A percentile compares a stretch with the other conserved stretches of the same genome.
Evolutionary conservation across 2,888 invertebrate genomes (phyloP).

Genomic region (Brenthis daphne): DNA sequence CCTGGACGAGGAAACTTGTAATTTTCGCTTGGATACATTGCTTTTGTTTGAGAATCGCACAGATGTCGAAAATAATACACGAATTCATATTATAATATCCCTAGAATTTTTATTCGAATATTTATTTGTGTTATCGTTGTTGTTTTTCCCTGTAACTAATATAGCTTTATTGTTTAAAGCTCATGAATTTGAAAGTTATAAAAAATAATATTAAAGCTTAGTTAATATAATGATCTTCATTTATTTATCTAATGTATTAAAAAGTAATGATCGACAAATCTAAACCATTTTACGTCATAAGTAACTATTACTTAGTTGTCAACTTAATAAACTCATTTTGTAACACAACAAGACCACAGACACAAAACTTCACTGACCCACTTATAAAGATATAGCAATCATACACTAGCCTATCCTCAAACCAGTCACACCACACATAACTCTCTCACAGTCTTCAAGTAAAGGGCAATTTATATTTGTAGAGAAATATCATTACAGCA

Average conservation of each 20-base stretch:
- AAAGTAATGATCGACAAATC: no score
- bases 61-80: constrained; percentile 23
- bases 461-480: constrained; percentile 20
- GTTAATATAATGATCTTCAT: no score
- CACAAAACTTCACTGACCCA: constrained; percentile 21
- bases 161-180: no score
- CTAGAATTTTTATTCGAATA: constrained; percentile 7
- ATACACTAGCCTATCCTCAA: constrained; percentile 15
- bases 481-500: not conserved
- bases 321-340: not conserved
- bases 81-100: constrained; percentile 12
- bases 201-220: no score
- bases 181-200: no score
- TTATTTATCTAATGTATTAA: no score
- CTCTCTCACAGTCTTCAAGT: constrained; percentile 35
- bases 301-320: not conserved
- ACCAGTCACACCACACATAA: constrained; percentile 20
- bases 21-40: constrained; percentile 34
- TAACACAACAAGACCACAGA: not conserved
- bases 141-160: not conserved
- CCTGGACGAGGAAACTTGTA: constrained; percentile 41
- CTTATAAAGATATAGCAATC: constrained; percentile 17
- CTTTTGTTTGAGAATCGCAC: constrained; percentile 33
- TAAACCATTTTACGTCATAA: no score
- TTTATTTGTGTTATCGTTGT: constrained; percentile 1